Base-by-base conservation (phyloP, 2,113 vertebrate species). In the Xenopus laevis region DNA sequence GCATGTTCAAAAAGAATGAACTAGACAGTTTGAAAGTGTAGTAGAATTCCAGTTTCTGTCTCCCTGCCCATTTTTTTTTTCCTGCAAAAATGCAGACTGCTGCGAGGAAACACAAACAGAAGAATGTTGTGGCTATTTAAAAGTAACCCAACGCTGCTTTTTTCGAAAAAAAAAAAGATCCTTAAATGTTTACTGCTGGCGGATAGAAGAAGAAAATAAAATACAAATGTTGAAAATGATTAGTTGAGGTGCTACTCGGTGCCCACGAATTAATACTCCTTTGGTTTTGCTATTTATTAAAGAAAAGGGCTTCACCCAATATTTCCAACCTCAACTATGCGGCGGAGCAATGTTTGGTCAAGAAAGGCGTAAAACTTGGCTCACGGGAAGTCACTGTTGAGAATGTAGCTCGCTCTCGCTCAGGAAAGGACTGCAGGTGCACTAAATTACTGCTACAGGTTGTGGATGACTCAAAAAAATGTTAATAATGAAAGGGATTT, bases 321-420 rank as follows among this genome's bases (percentile, higher is more conserved):
- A 70, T 77, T 77, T 77, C 74, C 67, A 77, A 64, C 67, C 74
- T 77, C 74, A 77, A 57, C 59, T 77, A 77, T 77, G 74, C 45
- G 67, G 45, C 74, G 63, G 44, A 70, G 74, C 60, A 63, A 64
- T 70, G 47, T 77, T 70, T 77, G 66, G 74, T 77, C 74, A 77
- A 57, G 20, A 50, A 61, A 77, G 74, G 74, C 74, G 74, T 77
- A 77, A 70, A 77, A 77, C n/a, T 70, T 77, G 74, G 74, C 66
- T 47, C 59, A 30, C 18, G 17, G 40, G 27, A 69, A 15, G 70
- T 23, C 52, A 70, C 66, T 77, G 47, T 70, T 68, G 58, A 68
- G 65, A 75, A 75, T 68, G 60, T 75, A 75, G 33, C 33, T 62
- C 47, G 62, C 67, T 27, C 74, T 70, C 27, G 74, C 67, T 45